Percentiles rank a stretch among this genome's conserved stretches.
Evolutionary conservation across 2,113 vertebrate species (phyloP).

Genomic region (Brachypodius melanocephalos): DNA sequence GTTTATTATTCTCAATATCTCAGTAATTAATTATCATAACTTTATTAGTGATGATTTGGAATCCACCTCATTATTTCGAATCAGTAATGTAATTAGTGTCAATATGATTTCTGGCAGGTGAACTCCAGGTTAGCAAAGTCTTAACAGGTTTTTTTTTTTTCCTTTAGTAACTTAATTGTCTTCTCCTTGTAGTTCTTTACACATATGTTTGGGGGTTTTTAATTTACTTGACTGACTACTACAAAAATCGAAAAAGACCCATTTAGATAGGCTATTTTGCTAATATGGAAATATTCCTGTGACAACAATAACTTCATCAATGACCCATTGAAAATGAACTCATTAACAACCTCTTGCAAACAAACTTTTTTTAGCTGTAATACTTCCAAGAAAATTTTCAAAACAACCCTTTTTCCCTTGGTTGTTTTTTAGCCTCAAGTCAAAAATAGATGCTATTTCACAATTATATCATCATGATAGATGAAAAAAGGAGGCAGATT

Average conservation of each 20-base stretch:
- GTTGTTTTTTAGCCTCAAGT: background rate
- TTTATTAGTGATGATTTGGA: conserved; percentile 38
- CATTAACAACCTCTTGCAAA: background rate
- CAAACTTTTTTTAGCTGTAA: background rate
- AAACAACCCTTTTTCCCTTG: background rate
- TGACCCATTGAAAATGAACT: background rate
- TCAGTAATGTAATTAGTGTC: conserved; percentile 8
- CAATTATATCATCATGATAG: background rate
- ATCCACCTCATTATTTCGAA: conserved; percentile 10
- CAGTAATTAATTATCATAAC: background rate
- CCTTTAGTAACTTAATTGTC: background rate
- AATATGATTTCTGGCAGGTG: background rate
- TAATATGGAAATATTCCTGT: background rate
- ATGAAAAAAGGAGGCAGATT: background rate
- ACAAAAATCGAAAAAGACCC: background rate
- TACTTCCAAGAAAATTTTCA: background rate
- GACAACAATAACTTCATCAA: background rate
- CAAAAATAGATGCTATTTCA: background rate
- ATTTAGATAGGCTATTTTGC: background rate
- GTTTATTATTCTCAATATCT: background rate
- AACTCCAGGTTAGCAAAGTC: background rate
- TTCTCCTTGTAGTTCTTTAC: background rate
- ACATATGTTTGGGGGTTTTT: background rate
- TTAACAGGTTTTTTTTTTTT: background rate
- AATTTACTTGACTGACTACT: background rate